These are phyloP conservation scores for Fukomys damarensis DNA, from an alignment of 2,113 vertebrate genomes.

Conservation along the genomic window DNA sequence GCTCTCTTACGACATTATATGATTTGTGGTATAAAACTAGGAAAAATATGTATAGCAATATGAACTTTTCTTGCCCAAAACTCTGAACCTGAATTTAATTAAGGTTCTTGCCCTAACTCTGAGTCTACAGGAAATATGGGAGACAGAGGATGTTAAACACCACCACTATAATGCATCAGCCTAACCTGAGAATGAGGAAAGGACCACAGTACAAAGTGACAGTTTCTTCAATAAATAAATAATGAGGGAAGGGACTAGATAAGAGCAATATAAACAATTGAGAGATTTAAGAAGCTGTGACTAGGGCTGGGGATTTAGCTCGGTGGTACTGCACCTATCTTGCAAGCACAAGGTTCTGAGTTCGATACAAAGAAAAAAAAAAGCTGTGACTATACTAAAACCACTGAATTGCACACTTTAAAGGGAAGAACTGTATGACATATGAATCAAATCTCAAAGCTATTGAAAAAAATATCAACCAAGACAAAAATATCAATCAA, in stretches of 20 bases:
- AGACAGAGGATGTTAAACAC: background rate
- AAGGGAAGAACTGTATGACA: background rate
- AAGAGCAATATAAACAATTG: background rate
- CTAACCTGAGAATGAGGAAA: background rate
- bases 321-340: too few relatives aligned
- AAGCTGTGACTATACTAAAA: background rate
- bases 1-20: background rate
- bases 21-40: background rate
- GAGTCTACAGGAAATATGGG: background rate
- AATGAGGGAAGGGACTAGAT: too few relatives aligned
- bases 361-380: too few relatives aligned
- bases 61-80: background rate
- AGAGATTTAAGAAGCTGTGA: background rate
- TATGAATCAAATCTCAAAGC: background rate
- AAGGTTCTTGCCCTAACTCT: background rate
- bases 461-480: background rate
- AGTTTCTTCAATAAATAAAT: background rate
- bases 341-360: too few relatives aligned
- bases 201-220: background rate
- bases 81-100: background rate
- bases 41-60: background rate
- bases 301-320: background rate
- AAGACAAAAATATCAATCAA: background rate
- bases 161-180: background rate
- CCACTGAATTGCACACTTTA: background rate